phyloP scores from a whole-genome alignment of 2,888 invertebrate genomes.

The Uloborus plumipes region DNA sequence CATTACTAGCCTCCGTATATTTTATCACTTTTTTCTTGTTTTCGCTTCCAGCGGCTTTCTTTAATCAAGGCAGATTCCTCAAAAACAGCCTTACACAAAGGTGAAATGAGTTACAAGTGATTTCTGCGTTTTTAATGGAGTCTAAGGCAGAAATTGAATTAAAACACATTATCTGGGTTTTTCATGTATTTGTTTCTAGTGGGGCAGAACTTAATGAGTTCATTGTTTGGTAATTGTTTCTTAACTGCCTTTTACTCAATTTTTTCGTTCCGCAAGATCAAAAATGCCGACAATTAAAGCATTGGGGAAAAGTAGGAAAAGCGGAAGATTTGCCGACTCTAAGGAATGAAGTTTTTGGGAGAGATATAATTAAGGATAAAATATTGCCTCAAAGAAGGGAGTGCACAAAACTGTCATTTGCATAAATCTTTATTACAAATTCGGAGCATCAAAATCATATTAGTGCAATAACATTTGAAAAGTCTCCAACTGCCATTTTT shows the following conservation, averaged over 20 bases:
- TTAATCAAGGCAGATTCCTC: slow-evolving; percentile 47
- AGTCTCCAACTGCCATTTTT: slow-evolving; percentile 4
- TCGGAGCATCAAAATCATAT: slow-evolving; percentile 46
- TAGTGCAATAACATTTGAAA: slow-evolving; percentile 50
- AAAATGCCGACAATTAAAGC: slow-evolving; percentile 56
- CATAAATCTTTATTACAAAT: slow-evolving; percentile 54
- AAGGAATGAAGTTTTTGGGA: slow-evolving; percentile 7
- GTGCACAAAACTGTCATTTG: slow-evolving; percentile 49
- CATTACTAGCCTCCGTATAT: slow-evolving; percentile 42
- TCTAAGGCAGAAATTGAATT: slow-evolving; percentile 54
- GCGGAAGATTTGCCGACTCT: neutral
- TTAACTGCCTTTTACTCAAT: slow-evolving; percentile 52
- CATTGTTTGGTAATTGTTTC: slow-evolving; percentile 63
- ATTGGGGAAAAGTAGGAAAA: slow-evolving; percentile 24
- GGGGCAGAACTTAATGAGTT: slow-evolving; percentile 54
- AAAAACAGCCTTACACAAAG: slow-evolving; percentile 34
- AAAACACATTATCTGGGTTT: slow-evolving; percentile 56
- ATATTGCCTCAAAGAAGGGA: slow-evolving; percentile 24
- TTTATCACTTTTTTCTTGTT: slow-evolving; percentile 44
- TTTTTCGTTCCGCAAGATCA: slow-evolving; percentile 42
- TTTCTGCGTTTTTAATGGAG: slow-evolving; percentile 45
- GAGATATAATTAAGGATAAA: slow-evolving; percentile 60
- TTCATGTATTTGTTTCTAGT: slow-evolving; percentile 47
- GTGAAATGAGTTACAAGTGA: slow-evolving; percentile 53
- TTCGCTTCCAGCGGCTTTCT: slow-evolving; percentile 36